phyloP scores from a whole-genome alignment of 2,888 invertebrate species.

The Dryococelus australis region DNA sequence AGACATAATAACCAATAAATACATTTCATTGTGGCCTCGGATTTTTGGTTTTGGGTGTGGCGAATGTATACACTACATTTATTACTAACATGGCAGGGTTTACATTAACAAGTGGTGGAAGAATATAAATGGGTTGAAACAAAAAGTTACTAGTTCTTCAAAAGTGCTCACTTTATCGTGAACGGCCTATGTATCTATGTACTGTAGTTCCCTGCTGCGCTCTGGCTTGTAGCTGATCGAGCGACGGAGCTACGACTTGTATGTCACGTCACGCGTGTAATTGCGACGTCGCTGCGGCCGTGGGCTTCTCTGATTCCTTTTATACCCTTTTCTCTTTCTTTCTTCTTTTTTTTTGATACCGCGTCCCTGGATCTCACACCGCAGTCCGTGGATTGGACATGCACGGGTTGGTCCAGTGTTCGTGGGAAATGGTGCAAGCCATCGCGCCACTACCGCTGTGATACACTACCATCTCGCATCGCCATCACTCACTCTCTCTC shows the following conservation, averaged over 20 bases:
- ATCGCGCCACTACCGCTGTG: background rate
- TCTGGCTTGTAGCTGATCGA: background rate
- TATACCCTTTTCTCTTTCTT: background rate
- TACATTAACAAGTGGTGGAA: too few species aligned
- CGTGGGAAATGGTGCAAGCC: constrained; percentile 18
- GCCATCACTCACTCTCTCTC: background rate
- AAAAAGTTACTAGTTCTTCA: too few species aligned
- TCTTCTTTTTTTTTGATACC: background rate
- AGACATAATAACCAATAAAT: too few species aligned
- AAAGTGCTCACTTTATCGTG: too few species aligned
- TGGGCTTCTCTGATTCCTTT: background rate
- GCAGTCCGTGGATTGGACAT: constrained; percentile 47
- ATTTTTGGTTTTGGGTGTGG: too few species aligned
- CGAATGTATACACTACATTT: too few species aligned
- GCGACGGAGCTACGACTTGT: background rate
- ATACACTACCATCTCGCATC: background rate
- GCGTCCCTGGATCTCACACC: constrained; percentile 7
- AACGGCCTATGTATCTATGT: too few species aligned
- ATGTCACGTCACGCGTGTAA: constrained; percentile 16
- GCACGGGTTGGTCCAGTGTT: constrained; percentile 26
- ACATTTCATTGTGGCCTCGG: too few species aligned
- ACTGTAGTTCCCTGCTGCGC: background rate
- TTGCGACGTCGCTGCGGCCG: background rate
- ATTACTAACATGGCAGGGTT: too few species aligned
- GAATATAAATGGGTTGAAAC: too few species aligned